These are phyloP conservation scores for Acanthopagrus latus DNA, from an alignment of 2,797 vertebrate species.

Conservation along the genomic window DNA sequence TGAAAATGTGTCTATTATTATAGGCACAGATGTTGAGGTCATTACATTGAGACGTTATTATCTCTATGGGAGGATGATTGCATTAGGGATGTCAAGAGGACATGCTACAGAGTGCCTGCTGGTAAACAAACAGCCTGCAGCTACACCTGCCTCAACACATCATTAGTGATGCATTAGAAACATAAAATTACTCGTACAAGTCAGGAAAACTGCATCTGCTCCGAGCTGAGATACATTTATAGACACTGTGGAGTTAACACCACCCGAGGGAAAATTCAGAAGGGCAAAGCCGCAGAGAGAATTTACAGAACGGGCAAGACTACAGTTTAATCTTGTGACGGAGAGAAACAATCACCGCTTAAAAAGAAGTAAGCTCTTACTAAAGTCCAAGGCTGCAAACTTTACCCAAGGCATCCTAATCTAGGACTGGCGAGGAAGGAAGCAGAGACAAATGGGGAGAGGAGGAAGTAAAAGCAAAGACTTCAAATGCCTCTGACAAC, in stretches of 20 bases:
- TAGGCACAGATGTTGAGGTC: conserved; percentile 30
- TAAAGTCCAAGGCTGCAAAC: conserved; percentile 6
- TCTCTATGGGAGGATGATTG: conserved; percentile 42
- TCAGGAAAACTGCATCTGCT: conserved; percentile 23
- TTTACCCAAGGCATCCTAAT: conserved; percentile 22
- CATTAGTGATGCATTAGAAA: conserved; percentile 55
- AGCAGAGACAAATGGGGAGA: conserved; percentile 31
- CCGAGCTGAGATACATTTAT: conserved; percentile 1
- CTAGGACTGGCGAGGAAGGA: conserved; percentile 12
- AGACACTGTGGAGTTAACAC: background rate
- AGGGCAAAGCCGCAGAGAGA: background rate
- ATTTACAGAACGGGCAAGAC: conserved; percentile 11
- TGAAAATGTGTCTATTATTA: conserved; percentile 17
- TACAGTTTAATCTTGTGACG: conserved; percentile 28
- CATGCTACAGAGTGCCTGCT: conserved; percentile 20
- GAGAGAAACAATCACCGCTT: background rate
- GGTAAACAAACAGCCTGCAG: conserved; percentile 57
- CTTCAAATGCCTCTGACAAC: conserved; percentile 60
- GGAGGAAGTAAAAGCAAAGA: conserved; percentile 44
- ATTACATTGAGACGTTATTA: conserved; percentile 47
- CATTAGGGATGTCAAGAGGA: conserved; percentile 47
- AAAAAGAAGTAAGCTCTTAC: conserved; percentile 28
- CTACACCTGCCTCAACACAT: conserved; percentile 32
- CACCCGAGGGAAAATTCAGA: conserved; percentile 24
- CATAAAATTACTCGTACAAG: conserved; percentile 32